phyloP scores from a whole-genome alignment of 1,140 invertebrate species.

The Halesus radiatus region DNA sequence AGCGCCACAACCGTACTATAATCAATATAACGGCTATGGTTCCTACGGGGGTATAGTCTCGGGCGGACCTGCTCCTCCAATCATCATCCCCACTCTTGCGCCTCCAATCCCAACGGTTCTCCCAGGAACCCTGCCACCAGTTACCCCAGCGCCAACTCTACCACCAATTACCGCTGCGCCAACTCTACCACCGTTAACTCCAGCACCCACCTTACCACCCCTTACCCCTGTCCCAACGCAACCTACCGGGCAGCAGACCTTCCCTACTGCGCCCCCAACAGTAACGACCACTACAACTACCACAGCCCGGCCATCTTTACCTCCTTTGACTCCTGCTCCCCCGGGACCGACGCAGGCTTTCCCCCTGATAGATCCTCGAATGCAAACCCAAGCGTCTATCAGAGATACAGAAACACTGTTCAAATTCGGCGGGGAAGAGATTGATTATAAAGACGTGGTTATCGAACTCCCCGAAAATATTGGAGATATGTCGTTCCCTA shows the following conservation, averaged over 20 bases:
- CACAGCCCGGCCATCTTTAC: constrained; percentile 62
- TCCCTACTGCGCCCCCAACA: constrained; percentile 38
- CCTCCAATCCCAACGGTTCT: background rate
- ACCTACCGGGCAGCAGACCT: constrained; percentile 38
- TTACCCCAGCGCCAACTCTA: background rate
- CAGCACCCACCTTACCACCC: constrained; percentile 6
- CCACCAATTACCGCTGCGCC: background rate
- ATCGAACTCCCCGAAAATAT: constrained; percentile 42
- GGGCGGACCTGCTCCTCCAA: constrained; percentile 54
- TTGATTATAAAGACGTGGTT: constrained; percentile 46
- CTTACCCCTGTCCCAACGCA: constrained; percentile 44
- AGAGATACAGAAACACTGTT: constrained; percentile 60
- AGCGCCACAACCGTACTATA: constrained; percentile 56
- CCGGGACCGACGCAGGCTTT: constrained; percentile 57
- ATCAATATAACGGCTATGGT: constrained; percentile 41
- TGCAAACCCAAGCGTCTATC: constrained; percentile 60
- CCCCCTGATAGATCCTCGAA: constrained; percentile 61
- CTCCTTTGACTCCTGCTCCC: constrained; percentile 62
- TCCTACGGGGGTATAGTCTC: constrained; percentile 59
- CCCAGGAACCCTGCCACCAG: background rate
- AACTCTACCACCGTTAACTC: background rate
- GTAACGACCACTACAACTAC: constrained; percentile 59
- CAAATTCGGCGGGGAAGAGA: constrained; percentile 45
- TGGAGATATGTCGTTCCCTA: constrained; percentile 59
- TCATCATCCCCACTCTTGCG: constrained; percentile 48